Conservation (phyloP, 1,140 invertebrate genomes). For the Oreohelix idahoensis region DNA sequence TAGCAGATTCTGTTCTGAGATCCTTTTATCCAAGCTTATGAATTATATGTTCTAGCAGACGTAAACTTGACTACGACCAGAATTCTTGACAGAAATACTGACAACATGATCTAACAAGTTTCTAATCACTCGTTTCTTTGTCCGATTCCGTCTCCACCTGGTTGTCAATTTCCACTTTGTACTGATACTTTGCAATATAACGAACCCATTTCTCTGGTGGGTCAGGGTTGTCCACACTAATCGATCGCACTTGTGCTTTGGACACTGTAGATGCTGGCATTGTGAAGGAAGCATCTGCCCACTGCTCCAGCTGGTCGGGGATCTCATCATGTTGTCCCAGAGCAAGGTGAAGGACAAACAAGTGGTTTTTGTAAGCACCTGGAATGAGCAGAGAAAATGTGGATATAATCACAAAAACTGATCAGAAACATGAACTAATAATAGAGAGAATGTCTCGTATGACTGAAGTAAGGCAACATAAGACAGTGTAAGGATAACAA, state of each 20-base stretch:
- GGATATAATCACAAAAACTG: background rate
- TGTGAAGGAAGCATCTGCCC: constrained; percentile 95
- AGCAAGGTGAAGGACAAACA: constrained; percentile 92
- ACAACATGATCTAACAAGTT: too few species aligned
- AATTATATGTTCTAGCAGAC: too few species aligned
- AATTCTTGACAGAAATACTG: too few species aligned
- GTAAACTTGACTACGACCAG: too few species aligned
- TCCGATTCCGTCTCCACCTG: constrained; percentile 51
- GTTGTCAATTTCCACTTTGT: constrained; percentile 77
- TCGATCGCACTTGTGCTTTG: constrained; percentile 95
- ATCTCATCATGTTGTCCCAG: constrained; percentile 97
- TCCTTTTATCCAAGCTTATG: too few species aligned
- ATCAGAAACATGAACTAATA: too few species aligned
- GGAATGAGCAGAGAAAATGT: constrained; percentile 61
- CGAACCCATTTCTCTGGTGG: constrained; percentile 99
- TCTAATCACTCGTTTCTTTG: constrained; percentile 38
- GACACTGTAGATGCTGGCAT: constrained; percentile 99
- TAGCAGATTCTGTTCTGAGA: too few species aligned
- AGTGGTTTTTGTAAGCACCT: constrained; percentile 97
- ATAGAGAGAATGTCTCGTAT: too few species aligned
- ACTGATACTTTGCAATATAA: constrained; percentile 96
- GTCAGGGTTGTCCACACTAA: constrained; percentile 91
- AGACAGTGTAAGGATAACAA: too few species aligned
- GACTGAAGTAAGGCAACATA: too few species aligned
- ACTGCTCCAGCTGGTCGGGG: constrained; percentile 90